Evolutionary conservation across 1,140 invertebrate genomes (phyloP).

Genomic region (Stenopsyche tienmushanensis): DNA sequence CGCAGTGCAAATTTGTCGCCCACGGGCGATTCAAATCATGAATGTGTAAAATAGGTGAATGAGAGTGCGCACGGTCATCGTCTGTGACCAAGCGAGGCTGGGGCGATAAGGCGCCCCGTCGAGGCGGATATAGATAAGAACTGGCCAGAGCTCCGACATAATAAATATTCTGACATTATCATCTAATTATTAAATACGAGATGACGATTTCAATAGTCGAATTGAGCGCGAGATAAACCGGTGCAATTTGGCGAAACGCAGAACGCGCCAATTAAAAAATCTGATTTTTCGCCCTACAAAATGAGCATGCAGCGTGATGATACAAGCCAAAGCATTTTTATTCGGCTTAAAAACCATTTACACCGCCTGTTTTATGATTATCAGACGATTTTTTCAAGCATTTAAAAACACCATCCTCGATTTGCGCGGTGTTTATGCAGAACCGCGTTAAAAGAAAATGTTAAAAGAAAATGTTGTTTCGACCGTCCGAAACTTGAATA

Average conservation of each 20-base stretch:
- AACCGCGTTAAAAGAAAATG: too few relatives aligned
- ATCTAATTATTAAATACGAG: not conserved
- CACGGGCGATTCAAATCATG: too few relatives aligned
- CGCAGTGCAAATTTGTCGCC: too few relatives aligned
- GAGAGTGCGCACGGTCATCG: slow-evolving; percentile 10
- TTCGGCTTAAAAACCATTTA: too few relatives aligned
- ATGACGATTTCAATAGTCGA: not conserved
- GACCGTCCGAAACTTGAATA: too few relatives aligned
- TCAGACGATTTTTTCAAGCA: too few relatives aligned
- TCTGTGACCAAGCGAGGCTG: not conserved
- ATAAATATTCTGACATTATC: slow-evolving; percentile 13
- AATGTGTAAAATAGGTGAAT: slow-evolving; percentile 13
- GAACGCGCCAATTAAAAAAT: not conserved
- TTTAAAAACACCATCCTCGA: too few relatives aligned
- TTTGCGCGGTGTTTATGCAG: too few relatives aligned
- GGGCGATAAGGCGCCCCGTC: slow-evolving; percentile 16
- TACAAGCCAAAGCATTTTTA: too few relatives aligned
- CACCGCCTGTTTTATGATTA: not conserved
- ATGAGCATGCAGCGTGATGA: too few relatives aligned
- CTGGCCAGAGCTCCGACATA: slow-evolving; percentile 4
- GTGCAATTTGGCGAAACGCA: not conserved
- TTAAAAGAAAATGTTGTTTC: too few relatives aligned
- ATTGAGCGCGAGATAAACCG: not conserved
- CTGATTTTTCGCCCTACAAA: too few relatives aligned
- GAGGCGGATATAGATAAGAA: slow-evolving; percentile 22